Evolutionary conservation across 64 coral and sea anemone species (phyloP).

Genomic region (Dendronephthya gigantea): DNA sequence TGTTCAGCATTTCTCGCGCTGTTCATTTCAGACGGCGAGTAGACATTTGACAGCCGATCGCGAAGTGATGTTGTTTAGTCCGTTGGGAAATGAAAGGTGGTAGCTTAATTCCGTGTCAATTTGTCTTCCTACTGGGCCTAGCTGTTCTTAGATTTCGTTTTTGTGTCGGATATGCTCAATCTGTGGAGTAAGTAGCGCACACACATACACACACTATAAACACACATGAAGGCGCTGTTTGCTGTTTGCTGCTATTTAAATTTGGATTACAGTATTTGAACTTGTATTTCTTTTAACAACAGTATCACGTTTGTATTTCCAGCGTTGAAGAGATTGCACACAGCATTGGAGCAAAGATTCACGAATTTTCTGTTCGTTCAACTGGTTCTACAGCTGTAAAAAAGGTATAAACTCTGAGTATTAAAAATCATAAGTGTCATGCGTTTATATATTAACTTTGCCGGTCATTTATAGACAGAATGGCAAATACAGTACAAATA

Average conservation of each 20-base stretch:
- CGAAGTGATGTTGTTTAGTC: slow-evolving; percentile 1
- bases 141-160: background rate
- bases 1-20: background rate
- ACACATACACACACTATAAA: no score
- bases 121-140: background rate
- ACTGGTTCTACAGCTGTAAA: background rate
- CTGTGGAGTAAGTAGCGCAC: background rate
- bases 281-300: background rate
- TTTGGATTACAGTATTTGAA: background rate
- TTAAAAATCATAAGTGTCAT: no score
- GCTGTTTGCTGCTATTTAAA: background rate
- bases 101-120: background rate
- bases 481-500: no score
- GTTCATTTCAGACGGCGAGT: background rate
- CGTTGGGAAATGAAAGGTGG: background rate
- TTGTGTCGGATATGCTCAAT: background rate
- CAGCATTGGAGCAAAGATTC: background rate
- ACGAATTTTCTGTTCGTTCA: background rate
- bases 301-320: background rate
- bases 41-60: background rate
- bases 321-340: background rate
- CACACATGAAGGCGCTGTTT: no score
- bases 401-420: background rate
- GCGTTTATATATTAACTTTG: no score
- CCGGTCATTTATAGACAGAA: no score